Base-by-base conservation (phyloP, 1,140 invertebrate species). In the Rhagoletis pomonella region DNA sequence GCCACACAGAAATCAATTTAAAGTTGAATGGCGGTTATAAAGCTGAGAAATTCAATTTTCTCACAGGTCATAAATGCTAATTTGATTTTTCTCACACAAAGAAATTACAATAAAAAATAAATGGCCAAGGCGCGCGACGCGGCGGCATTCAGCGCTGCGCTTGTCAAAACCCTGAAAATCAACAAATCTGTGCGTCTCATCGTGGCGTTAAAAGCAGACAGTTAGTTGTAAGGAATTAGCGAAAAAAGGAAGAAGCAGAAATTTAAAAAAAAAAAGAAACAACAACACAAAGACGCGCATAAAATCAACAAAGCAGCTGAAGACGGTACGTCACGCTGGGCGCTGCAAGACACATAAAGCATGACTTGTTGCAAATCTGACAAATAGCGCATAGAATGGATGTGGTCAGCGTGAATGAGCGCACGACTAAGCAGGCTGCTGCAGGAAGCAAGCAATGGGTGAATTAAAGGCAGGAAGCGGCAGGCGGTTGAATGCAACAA, bases 61-160 rank as follows among this genome's bases (percentile, higher is more conserved):
- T 47, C 39, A 73, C 14, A 47, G 42, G 67, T 47, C 67, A 44
- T 47, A 73, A 73, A 73, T 73, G 67, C 14, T 44, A 47, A n/a
- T 73, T 73, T 73, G 9, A 73, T 73, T 73, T 73, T 47, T 47
- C 67, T 73, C 67, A 73, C 42, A 4, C 42, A 4, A 73, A 73
- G 44, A 47, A 73, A 9, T 47, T 17, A 62, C 12, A 73, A 47
- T 2, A 42, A 42, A 73, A 14, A 4, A 4, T 3, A 73, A 44
- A 73, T 55, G 50, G 50, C 29, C 29, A 29, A 19, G 62, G 9
- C 9, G 17, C 62, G 67, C 6, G 42, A 5, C 50, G 10, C 50
- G 5, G 50, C 50, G 58, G 58, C 58, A 59, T 12, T 12, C 4
- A 62, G 17, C n/a, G 60, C n/a, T 62, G 60, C 60, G 60, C 60